Conservation (phyloP, 2,888 invertebrate genomes). For the Drosophila paramelanica region DNA sequence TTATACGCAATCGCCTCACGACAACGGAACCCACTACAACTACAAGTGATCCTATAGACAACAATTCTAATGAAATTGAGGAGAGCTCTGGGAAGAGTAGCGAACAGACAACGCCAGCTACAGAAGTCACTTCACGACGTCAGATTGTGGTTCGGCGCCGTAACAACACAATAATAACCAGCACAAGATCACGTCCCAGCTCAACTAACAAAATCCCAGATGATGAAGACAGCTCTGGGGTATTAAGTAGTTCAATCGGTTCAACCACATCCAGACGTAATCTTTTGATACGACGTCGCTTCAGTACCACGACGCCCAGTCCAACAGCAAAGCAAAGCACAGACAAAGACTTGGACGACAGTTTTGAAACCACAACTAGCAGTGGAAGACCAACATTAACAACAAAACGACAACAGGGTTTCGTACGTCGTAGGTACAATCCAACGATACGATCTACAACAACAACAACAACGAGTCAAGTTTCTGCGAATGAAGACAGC, state of each 20-base stretch:
- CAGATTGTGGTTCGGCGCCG: not conserved
- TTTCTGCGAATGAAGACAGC: not conserved
- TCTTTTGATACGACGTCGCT: slow-evolving; percentile 8
- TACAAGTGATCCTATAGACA: not conserved
- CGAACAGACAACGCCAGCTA: not conserved
- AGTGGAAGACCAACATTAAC: not conserved
- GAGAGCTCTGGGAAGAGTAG: no score
- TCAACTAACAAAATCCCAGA: not conserved
- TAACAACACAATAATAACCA: not conserved
- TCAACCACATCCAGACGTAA: slow-evolving; percentile 1
- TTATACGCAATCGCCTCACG: slow-evolving; percentile 6
- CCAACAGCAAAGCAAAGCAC: not conserved
- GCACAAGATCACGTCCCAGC: no score
- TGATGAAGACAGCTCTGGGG: not conserved
- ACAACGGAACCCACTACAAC: not conserved
- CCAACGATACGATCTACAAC: not conserved
- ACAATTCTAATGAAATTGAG: not conserved
- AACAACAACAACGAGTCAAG: not conserved
- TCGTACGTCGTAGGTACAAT: slow-evolving; percentile 15
- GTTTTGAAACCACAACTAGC: not conserved
- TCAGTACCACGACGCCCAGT: not conserved
- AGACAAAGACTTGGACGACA: not conserved
- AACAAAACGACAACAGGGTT: not conserved
- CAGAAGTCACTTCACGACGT: not conserved
- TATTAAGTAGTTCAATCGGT: not conserved